Evolutionary conservation across 2,797 vertebrate species (phyloP).

Genomic region (Heliangelus exortis): DNA sequence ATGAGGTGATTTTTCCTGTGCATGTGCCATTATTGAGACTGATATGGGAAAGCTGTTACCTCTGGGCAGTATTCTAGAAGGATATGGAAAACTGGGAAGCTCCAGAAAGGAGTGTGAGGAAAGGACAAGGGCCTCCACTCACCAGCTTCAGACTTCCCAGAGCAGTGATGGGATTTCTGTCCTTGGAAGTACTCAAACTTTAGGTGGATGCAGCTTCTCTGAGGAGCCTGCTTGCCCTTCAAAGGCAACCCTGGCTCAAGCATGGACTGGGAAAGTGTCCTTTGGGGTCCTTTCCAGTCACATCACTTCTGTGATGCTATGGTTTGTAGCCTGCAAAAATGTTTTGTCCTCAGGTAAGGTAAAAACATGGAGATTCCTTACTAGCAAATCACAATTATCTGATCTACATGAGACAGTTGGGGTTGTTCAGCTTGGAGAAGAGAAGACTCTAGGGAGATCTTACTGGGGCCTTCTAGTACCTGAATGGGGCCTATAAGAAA

Average conservation of each 20-base stretch:
- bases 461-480: too few species aligned
- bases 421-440: too few species aligned
- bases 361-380: not conserved
- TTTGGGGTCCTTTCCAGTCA: not conserved
- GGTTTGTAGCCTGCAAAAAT: not conserved
- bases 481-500: too few species aligned
- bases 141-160: not conserved
- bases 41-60: not conserved
- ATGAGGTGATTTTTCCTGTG: not conserved
- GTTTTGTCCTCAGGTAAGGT: not conserved
- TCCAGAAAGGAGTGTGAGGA: not conserved
- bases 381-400: not conserved
- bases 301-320: not conserved
- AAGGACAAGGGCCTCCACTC: not conserved
- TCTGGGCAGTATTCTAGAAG: not conserved
- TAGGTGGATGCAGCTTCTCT: too few species aligned
- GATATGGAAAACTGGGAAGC: not conserved
- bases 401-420: not conserved
- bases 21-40: not conserved
- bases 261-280: not conserved
- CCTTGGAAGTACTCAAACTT: not conserved
- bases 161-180: not conserved
- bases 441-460: too few species aligned
- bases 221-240: not conserved
- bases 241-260: not conserved